Evolutionary conservation across 2,797 vertebrate species (phyloP).

Genomic region (Pseudochaenichthys georgianus): DNA sequence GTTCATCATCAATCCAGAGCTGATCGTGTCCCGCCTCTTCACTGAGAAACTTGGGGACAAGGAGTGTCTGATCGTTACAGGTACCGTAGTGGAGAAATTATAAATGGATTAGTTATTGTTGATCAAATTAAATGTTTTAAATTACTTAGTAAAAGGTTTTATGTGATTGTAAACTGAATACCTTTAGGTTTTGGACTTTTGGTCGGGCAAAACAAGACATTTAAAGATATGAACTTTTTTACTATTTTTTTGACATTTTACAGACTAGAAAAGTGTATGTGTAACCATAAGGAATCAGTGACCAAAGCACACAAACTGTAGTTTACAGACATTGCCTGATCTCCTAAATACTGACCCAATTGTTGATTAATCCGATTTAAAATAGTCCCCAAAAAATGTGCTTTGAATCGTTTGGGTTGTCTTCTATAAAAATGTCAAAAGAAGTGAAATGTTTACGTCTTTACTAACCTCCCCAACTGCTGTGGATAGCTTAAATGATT

Average conservation of each 20-base stretch:
- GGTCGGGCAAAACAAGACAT: too few relatives aligned
- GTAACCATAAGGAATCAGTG: too few relatives aligned
- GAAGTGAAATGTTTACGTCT: neutral
- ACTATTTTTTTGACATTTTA: too few relatives aligned
- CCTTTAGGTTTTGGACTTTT: neutral
- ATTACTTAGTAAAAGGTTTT: too few relatives aligned
- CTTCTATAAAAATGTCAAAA: neutral
- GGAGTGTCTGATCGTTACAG: slow-evolving; percentile 81
- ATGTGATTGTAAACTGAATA: neutral
- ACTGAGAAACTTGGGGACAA: slow-evolving; percentile 75
- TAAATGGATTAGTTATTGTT: neutral
- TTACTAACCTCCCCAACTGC: too few relatives aligned
- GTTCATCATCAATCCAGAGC: slow-evolving; percentile 82
- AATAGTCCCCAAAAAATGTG: neutral
- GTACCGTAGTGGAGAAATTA: slow-evolving; percentile 32
- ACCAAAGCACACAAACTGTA: too few relatives aligned
- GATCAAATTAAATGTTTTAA: neutral
- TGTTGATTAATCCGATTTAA: neutral
- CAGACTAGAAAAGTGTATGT: too few relatives aligned
- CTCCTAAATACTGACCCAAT: too few relatives aligned
- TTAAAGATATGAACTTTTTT: too few relatives aligned
- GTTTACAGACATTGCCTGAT: too few relatives aligned
- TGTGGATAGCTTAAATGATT: too few relatives aligned
- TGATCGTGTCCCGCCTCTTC: slow-evolving; percentile 84
- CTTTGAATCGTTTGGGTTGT: neutral